Evolutionary conservation across 1,140 invertebrate genomes (phyloP).

Genomic region (Lycorma delicatula): DNA sequence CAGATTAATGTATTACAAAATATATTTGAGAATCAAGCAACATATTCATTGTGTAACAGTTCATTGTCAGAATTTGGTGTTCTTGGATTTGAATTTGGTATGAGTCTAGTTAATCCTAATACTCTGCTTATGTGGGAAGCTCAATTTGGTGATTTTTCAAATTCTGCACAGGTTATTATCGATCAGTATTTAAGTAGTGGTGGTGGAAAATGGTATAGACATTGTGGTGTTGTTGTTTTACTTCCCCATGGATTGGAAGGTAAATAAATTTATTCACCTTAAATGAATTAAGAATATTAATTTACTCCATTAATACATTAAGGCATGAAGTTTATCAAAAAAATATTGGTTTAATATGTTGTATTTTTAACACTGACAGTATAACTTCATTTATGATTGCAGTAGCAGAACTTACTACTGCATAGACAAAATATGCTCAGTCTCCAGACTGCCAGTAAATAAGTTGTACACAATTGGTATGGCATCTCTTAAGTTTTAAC

Average conservation of each 20-base stretch:
- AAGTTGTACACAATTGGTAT: too few relatives aligned
- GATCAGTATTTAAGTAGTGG: constrained; percentile 86
- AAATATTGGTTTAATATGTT: too few relatives aligned
- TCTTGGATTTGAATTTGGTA: constrained; percentile 72
- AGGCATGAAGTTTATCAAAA: too few relatives aligned
- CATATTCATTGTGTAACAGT: constrained; percentile 73
- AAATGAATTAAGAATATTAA: not conserved
- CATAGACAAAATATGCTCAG: too few relatives aligned
- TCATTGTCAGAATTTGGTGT: constrained; percentile 43
- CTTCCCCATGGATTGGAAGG: constrained; percentile 94
- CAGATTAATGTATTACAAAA: constrained; percentile 56
- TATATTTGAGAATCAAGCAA: constrained; percentile 62
- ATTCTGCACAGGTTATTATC: constrained; percentile 92
- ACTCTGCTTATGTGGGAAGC: constrained; percentile 93
- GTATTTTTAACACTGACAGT: not conserved
- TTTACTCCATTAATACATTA: too few relatives aligned
- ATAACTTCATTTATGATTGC: too few relatives aligned
- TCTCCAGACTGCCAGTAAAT: too few relatives aligned
- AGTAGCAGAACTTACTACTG: too few relatives aligned
- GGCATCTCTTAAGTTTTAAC: too few relatives aligned
- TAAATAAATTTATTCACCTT: too few relatives aligned
- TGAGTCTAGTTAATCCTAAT: constrained; percentile 57
- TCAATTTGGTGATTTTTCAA: constrained; percentile 96
- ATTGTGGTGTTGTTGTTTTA: constrained; percentile 81
- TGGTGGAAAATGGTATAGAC: constrained; percentile 92